Percentiles rank a stretch among this genome's conserved stretches.
Evolutionary conservation across 2,888 invertebrate genomes (phyloP).

Genomic region (Cataglyphis cursor): DNA sequence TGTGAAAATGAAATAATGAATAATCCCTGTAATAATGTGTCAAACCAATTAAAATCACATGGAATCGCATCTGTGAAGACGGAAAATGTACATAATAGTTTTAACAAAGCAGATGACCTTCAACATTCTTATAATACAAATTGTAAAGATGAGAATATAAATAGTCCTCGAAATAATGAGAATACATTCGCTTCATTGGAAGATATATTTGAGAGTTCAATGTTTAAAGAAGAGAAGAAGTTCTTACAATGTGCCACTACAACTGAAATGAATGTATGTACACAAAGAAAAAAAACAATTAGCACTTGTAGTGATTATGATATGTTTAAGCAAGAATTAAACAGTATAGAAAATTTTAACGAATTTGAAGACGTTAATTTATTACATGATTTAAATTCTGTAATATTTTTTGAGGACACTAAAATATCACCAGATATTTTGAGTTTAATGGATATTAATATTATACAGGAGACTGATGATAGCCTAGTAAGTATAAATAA

Average conservation of each 20-base stretch:
- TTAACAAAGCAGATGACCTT: background rate
- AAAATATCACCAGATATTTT: slow-evolving; percentile 58
- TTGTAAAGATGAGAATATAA: background rate
- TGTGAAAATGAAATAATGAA: too few species aligned
- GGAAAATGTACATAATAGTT: too few species aligned
- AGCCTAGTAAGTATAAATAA: background rate
- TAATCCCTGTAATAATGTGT: too few species aligned
- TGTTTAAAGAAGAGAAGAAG: background rate
- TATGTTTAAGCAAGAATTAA: slow-evolving; percentile 60
- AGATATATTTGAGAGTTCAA: background rate
- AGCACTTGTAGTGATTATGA: slow-evolving; percentile 50
- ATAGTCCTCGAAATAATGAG: background rate
- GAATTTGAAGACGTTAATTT: slow-evolving; percentile 68
- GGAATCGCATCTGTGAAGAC: too few species aligned
- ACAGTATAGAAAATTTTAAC: slow-evolving; percentile 47
- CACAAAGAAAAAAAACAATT: slow-evolving; percentile 35
- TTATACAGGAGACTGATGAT: slow-evolving; percentile 1
- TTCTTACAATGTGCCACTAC: background rate
- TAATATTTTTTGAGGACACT: slow-evolving; percentile 61
- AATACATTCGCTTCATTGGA: background rate
- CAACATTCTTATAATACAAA: background rate
- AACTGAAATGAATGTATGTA: background rate
- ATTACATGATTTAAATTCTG: slow-evolving; percentile 68
- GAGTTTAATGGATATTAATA: slow-evolving; percentile 18
- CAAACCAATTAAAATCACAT: too few species aligned